These are phyloP conservation scores for Cygnus buccinator DNA, from an alignment of 2,113 vertebrate genomes.

Conservation along the genomic window DNA sequence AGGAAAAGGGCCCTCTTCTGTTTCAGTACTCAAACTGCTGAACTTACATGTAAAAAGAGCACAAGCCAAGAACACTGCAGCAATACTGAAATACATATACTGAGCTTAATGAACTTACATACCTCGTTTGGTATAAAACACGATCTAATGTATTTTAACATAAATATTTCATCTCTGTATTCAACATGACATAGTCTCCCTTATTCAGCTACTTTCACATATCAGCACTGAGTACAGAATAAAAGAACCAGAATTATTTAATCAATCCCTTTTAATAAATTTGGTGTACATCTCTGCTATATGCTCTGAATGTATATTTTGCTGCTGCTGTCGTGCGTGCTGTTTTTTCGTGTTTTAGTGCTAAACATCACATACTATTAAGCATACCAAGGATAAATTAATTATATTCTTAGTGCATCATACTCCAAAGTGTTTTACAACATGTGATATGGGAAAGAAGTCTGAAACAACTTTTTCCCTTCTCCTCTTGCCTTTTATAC, in stretches of 20 bases:
- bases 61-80: not conserved
- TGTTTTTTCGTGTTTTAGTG: not conserved
- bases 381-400: not conserved
- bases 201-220: not conserved
- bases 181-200: not conserved
- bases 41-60: not conserved
- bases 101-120: not conserved
- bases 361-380: not conserved
- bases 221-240: not conserved
- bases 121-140: not conserved
- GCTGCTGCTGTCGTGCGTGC: not conserved
- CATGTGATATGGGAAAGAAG: not conserved
- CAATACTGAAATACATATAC: not conserved
- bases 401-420: not conserved
- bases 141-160: not conserved
- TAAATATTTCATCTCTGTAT: not conserved
- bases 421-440: not conserved
- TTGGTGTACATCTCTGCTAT: not conserved
- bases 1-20: constrained; percentile 54
- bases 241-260: not conserved
- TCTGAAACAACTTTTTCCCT: not conserved
- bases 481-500: not conserved
- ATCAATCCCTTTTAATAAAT: not conserved
- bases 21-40: constrained; percentile 4
- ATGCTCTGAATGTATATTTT: not conserved